phyloP scores from a whole-genome alignment of 2,888 invertebrate species.

The Netelia virgata region DNA sequence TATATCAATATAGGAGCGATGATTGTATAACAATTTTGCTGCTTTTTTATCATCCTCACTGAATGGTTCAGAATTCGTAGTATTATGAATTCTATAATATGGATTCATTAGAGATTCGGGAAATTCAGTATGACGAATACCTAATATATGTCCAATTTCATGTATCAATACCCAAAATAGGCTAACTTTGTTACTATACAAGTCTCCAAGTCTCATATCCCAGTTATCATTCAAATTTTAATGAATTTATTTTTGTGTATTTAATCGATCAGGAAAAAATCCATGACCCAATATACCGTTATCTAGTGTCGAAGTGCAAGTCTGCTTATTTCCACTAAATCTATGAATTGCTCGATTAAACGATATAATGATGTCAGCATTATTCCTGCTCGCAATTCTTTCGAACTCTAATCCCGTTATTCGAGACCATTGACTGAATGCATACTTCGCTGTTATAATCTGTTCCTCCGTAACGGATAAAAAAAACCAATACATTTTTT shows the following conservation, averaged over 20 bases:
- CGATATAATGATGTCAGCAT: background rate
- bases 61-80: background rate
- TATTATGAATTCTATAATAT: background rate
- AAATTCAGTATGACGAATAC: background rate
- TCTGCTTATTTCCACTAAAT: background rate
- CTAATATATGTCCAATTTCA: constrained; percentile 11
- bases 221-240: background rate
- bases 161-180: constrained; percentile 1
- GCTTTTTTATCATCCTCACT: background rate
- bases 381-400: too few relatives aligned
- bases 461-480: too few relatives aligned
- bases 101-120: background rate
- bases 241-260: constrained; percentile 10
- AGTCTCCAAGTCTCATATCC: background rate
- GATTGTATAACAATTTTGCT: background rate
- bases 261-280: background rate
- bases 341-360: background rate
- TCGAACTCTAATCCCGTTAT: too few relatives aligned
- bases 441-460: too few relatives aligned
- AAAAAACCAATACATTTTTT: too few relatives aligned
- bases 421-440: too few relatives aligned
- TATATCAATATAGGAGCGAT: background rate
- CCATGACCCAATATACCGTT: background rate
- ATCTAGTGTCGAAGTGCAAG: background rate
- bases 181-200: background rate